Conservation (phyloP, 2,888 invertebrate species). For the Ectropis crepuscularia region DNA sequence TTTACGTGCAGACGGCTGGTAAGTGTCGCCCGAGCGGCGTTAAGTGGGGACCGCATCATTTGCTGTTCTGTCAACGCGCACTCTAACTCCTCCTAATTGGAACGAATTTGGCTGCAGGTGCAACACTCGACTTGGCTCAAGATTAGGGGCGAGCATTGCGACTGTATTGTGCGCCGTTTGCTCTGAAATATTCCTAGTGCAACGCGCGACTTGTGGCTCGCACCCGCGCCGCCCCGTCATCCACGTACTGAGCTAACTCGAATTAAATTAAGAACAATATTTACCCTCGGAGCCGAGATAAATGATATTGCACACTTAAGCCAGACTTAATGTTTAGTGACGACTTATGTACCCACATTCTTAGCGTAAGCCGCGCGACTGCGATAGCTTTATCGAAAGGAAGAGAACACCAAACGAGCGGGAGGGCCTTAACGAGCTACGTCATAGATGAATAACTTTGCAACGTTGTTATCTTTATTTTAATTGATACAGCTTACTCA, state of each 20-base stretch:
- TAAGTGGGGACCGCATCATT: slow-evolving; percentile 83
- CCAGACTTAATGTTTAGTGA: slow-evolving; percentile 73
- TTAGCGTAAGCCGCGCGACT: slow-evolving; percentile 64
- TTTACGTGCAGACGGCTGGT: slow-evolving; percentile 76
- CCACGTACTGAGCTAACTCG: slow-evolving; percentile 73
- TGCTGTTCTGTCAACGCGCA: slow-evolving; percentile 81
- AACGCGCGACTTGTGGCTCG: slow-evolving; percentile 74
- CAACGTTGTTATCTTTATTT: slow-evolving; percentile 57
- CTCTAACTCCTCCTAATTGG: slow-evolving; percentile 84
- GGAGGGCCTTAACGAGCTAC: slow-evolving; percentile 57
- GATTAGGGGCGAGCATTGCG: slow-evolving; percentile 81
- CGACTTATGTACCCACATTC: slow-evolving; percentile 77
- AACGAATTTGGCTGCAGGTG: slow-evolving; percentile 84
- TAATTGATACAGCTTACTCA: slow-evolving; percentile 66
- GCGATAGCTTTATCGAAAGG: slow-evolving; percentile 48
- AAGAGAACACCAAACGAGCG: slow-evolving; percentile 53
- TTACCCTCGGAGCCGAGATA: slow-evolving; percentile 77
- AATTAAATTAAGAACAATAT: slow-evolving; percentile 85
- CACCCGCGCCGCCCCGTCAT: slow-evolving; percentile 62
- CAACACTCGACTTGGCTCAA: slow-evolving; percentile 82
- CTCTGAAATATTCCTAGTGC: slow-evolving; percentile 80
- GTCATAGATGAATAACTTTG: slow-evolving; percentile 56
- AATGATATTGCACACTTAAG: slow-evolving; percentile 80
- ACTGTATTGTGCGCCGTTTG: slow-evolving; percentile 74
- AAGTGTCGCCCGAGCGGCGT: slow-evolving; percentile 73